Evolutionary conservation across 2,888 invertebrate genomes (phyloP).

Genomic region (Leptopilina syphax): DNA sequence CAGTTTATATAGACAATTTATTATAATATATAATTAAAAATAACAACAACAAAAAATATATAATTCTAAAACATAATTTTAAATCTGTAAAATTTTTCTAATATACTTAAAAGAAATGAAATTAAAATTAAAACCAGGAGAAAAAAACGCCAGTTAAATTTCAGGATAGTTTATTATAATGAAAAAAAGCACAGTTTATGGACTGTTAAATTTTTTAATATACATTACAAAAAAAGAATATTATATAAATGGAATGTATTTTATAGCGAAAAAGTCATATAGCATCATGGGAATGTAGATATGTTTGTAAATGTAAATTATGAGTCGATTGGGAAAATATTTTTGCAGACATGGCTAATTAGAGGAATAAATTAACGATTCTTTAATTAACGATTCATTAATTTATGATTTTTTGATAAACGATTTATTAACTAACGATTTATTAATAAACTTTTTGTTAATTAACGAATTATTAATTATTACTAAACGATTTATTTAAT

Average conservation of each 20-base stretch:
- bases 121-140: not conserved
- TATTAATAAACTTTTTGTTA: no score
- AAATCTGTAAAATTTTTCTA: constrained; percentile 28
- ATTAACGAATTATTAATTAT: no score
- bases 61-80: constrained; percentile 20
- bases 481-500: no score
- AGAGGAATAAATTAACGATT: no score
- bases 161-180: constrained; percentile 32
- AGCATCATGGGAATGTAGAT: not conserved
- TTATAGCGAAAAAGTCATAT: constrained; percentile 15
- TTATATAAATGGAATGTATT: constrained; percentile 32
- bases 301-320: not conserved
- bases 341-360: not conserved
- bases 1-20: not conserved
- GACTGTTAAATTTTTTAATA: constrained; percentile 31
- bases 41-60: not conserved
- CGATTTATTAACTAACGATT: no score
- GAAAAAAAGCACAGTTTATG: constrained; percentile 29
- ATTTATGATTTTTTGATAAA: no score
- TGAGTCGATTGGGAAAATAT: not conserved
- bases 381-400: no score
- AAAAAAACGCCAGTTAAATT: constrained; percentile 10
- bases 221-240: constrained; percentile 1
- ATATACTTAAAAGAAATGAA: not conserved
- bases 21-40: constrained; percentile 5